Percentiles rank a stretch among this genome's conserved stretches.
Conservation (phyloP, 1,140 invertebrate genomes). For the Orussus abietinus region DNA sequence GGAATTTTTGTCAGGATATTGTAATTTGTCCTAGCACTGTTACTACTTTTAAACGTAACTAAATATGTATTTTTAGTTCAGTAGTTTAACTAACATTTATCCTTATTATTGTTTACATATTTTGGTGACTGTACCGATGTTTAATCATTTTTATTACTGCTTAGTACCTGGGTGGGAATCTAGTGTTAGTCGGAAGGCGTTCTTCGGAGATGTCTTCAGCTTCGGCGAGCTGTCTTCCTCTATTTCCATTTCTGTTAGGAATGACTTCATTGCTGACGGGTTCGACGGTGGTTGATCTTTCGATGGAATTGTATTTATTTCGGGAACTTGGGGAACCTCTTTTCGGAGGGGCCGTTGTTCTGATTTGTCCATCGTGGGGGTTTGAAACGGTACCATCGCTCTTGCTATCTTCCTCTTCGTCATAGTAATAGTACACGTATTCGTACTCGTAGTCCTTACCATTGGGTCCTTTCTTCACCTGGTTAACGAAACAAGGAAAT, state of each 20-base stretch:
- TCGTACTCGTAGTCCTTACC: slow-evolving; percentile 89
- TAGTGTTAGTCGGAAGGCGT: slow-evolving; percentile 70
- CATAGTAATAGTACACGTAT: slow-evolving; percentile 88
- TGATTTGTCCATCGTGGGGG: slow-evolving; percentile 59
- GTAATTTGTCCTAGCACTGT: too few relatives aligned
- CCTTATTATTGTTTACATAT: too few relatives aligned
- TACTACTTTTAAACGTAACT: too few relatives aligned
- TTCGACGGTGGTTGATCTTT: slow-evolving; percentile 59
- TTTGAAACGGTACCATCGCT: slow-evolving; percentile 46
- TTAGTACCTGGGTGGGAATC: slow-evolving; percentile 73
- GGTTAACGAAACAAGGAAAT: slow-evolving; percentile 58
- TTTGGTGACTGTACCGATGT: too few relatives aligned
- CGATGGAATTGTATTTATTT: slow-evolving; percentile 66
- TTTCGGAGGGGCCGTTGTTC: slow-evolving; percentile 41
- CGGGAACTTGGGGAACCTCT: slow-evolving; percentile 29
- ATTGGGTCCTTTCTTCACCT: slow-evolving; percentile 85
- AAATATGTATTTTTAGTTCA: too few relatives aligned
- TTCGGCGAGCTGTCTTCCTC: slow-evolving; percentile 58
- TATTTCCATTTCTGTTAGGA: slow-evolving; percentile 55
- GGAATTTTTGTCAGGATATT: too few relatives aligned
- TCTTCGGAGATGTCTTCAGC: slow-evolving; percentile 54
- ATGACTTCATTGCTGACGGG: slow-evolving; percentile 66
- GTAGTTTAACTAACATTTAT: too few relatives aligned
- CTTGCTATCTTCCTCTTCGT: slow-evolving; percentile 69
- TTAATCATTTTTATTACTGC: too few relatives aligned